phyloP scores from a whole-genome alignment of 2,888 invertebrate genomes.

The Coelinius sp. region DNA sequence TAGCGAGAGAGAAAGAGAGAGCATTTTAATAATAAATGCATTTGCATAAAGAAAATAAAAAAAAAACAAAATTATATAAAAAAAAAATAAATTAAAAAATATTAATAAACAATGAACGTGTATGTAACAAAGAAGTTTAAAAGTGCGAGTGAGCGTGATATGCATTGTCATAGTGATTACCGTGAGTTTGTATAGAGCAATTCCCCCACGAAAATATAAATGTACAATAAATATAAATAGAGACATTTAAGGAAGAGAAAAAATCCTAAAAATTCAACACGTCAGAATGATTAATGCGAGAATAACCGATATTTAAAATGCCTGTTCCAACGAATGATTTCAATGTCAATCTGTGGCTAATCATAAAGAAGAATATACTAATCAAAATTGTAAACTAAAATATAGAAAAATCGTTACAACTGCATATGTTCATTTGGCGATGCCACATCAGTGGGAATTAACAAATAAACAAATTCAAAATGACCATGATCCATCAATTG shows the following conservation, averaged over 20 bases:
- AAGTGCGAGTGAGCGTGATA: not conserved
- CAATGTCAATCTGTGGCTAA: not conserved
- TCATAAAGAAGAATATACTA: not conserved
- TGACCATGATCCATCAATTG: conserved; percentile 19
- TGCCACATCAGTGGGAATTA: not conserved
- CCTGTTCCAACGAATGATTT: conserved; percentile 19
- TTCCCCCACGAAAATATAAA: not conserved
- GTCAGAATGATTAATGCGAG: not conserved
- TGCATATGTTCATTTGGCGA: conserved; percentile 22
- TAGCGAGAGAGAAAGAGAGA: conserved; percentile 44
- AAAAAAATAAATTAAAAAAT: conserved; percentile 32
- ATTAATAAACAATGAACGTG: conserved; percentile 11
- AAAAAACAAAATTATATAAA: conserved; percentile 37
- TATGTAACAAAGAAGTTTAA: not conserved
- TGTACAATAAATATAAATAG: not conserved
- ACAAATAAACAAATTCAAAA: conserved; percentile 24
- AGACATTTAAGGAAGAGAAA: conserved; percentile 34
- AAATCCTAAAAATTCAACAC: conserved; percentile 24
- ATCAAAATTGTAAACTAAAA: conserved; percentile 31
- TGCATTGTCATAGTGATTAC: conserved; percentile 15
- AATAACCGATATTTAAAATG: not conserved
- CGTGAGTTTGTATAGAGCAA: not conserved
- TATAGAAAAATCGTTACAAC: conserved; percentile 12
- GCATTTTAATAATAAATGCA: conserved; percentile 39
- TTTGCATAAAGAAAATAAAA: conserved; percentile 42